These are phyloP conservation scores for Dermochelys coriacea DNA, from an alignment of 2,797 vertebrate genomes.

Conservation along the genomic window DNA sequence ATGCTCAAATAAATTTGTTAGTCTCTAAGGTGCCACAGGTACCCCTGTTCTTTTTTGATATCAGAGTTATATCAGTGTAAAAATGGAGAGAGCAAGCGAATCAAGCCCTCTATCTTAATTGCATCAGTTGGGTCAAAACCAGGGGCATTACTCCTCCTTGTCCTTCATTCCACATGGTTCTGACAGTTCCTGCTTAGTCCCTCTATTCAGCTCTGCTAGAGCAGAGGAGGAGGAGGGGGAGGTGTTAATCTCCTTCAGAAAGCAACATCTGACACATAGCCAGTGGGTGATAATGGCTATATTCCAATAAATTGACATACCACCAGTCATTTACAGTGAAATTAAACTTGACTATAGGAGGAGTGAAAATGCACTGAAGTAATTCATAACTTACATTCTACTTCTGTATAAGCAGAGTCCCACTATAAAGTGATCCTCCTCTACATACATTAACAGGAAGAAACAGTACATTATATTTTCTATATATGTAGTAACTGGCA, in stretches of 20 bases:
- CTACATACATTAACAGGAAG: neutral
- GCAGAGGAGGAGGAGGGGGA: conserved; percentile 6
- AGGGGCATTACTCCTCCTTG: neutral
- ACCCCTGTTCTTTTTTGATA: too few species aligned
- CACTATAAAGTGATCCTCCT: neutral
- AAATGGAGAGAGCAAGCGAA: neutral
- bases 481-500: neutral
- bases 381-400: conserved; percentile 48
- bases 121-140: neutral
- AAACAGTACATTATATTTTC: neutral
- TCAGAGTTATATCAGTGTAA: neutral
- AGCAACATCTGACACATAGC: conserved; percentile 62
- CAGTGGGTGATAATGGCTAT: conserved; percentile 69
- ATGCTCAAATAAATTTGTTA: too few species aligned
- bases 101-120: neutral
- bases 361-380: conserved; percentile 36
- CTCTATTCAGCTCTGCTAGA: conserved; percentile 36
- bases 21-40: too few species aligned
- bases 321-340: neutral
- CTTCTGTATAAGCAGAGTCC: neutral
- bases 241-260: conserved; percentile 65
- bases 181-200: conserved; percentile 43
- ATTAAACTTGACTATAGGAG: conserved; percentile 26
- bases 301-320: conserved; percentile 65
- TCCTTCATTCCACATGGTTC: neutral